Base-by-base conservation (phyloP, 2,113 vertebrate species). In the Castor canadensis region DNA sequence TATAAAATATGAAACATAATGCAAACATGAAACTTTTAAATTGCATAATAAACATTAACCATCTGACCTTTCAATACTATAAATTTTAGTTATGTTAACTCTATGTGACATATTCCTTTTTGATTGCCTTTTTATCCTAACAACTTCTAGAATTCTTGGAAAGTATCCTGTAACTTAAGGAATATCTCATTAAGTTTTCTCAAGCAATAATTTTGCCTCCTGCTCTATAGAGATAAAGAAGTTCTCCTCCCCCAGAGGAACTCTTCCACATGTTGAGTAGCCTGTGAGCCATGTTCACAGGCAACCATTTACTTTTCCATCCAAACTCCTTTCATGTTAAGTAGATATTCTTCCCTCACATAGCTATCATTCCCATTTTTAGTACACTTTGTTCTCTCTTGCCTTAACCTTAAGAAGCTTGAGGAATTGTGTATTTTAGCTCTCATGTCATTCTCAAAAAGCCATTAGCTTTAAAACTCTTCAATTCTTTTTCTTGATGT, bases 51-150 rank as follows among this genome's bases (percentile, higher is more conserved):
- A 86, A 62, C 32, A 69, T 86, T 77, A 76, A 58, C 15, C 3
- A 72, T 71, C 66, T 92, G 80, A n/a, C 12, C 26, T 76, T 89
- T 77, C 75, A 66, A 52, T 89, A 40, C 30, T 87, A 92, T 40
- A 83, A 28, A 84, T 84, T 84, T 90, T 80, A 38, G 12, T 60
- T 77, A 26, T 9, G n/a, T 79, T 90, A 77, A 82, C 17, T 69
- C 52, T 72, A 22, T 64, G 62, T 2, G 20, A 1, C 35, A 58
- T 13, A 75, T 62, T 2, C 1, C 10, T 35, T 84, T 79, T 38
- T 40, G 66, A 10, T 91, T 3, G 64, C 40, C 5, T 28, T 60
- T 40, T 92, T 88, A 40, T 32, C 13, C 49, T 35, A 64, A 35
- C 62, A 82, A 75, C 86, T 76, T 77, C 85, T 87, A 32, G 4